Conservation (phyloP, 2,888 invertebrate species). For the Lypha dubia region DNA sequence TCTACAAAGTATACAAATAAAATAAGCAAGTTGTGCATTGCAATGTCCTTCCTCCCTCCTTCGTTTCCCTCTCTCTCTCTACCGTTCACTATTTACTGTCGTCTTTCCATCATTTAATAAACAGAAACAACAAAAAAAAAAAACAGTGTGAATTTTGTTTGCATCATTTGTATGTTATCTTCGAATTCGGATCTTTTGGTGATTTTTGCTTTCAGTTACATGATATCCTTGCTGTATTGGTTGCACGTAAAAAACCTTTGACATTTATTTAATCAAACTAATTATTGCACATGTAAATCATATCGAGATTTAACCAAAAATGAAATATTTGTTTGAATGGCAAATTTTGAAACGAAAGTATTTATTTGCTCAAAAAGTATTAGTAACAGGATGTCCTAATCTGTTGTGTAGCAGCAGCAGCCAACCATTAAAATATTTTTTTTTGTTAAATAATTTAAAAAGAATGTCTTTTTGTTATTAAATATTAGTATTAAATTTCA, state of each 20-base stretch:
- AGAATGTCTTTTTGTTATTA: neutral
- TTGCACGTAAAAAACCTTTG: slow-evolving; percentile 63
- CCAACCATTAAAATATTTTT: slow-evolving; percentile 28
- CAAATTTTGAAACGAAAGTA: slow-evolving; percentile 25
- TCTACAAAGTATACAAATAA: slow-evolving; percentile 43
- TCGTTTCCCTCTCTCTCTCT: neutral
- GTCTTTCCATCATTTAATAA: too few species aligned
- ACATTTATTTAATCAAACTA: slow-evolving; percentile 74
- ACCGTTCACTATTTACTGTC: neutral
- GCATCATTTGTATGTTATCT: slow-evolving; percentile 62
- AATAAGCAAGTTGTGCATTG: slow-evolving; percentile 8
- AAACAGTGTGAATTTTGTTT: slow-evolving; percentile 67
- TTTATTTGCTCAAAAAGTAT: slow-evolving; percentile 52
- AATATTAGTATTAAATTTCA: slow-evolving; percentile 32
- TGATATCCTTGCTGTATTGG: slow-evolving; percentile 73
- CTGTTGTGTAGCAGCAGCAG: slow-evolving; percentile 11
- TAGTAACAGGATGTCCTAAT: slow-evolving; percentile 68
- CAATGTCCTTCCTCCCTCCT: slow-evolving; percentile 20
- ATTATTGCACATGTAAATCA: slow-evolving; percentile 79
- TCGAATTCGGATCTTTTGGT: slow-evolving; percentile 66
- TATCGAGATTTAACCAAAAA: slow-evolving; percentile 74
- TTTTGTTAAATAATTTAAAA: slow-evolving; percentile 9
- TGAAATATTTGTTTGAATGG: slow-evolving; percentile 48
- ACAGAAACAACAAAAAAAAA: too few species aligned
- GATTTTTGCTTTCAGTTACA: slow-evolving; percentile 76